Evolutionary conservation across 2,888 invertebrate genomes (phyloP).

Genomic region (Coremacera marginata): DNA sequence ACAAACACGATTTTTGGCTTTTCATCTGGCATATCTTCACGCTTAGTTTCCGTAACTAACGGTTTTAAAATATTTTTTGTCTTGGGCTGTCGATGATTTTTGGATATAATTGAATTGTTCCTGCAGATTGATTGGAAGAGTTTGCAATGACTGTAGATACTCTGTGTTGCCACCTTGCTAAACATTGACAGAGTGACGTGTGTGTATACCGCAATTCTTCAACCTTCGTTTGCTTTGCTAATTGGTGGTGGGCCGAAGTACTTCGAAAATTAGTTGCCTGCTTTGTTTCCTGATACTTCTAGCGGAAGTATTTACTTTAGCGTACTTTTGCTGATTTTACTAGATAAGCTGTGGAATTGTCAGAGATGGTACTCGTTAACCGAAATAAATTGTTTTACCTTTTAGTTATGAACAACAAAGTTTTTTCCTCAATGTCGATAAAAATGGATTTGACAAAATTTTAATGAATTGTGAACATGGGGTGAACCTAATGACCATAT

Average conservation of each 20-base stretch:
- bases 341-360: too few relatives aligned
- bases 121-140: not conserved
- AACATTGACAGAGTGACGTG: conserved; percentile 30
- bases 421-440: not conserved
- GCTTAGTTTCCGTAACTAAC: not conserved
- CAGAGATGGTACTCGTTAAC: not conserved
- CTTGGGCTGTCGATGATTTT: not conserved
- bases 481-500: not conserved
- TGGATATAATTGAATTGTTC: not conserved
- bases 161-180: conserved; percentile 16
- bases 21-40: conserved; percentile 48
- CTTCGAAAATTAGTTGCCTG: not conserved
- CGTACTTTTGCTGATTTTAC: too few relatives aligned
- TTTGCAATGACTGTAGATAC: not conserved
- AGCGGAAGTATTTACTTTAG: not conserved
- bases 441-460: not conserved
- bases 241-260: conserved; percentile 2
- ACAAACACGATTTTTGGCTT: conserved; percentile 94
- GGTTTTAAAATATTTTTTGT: not conserved
- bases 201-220: not conserved
- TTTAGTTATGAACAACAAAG: too few relatives aligned
- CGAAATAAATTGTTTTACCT: not conserved
- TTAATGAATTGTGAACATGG: too few relatives aligned
- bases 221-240: not conserved
- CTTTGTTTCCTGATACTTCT: not conserved